Conservation (phyloP, 92 coral and sea anemone genomes). For the Anthopleura xanthogrammica region DNA sequence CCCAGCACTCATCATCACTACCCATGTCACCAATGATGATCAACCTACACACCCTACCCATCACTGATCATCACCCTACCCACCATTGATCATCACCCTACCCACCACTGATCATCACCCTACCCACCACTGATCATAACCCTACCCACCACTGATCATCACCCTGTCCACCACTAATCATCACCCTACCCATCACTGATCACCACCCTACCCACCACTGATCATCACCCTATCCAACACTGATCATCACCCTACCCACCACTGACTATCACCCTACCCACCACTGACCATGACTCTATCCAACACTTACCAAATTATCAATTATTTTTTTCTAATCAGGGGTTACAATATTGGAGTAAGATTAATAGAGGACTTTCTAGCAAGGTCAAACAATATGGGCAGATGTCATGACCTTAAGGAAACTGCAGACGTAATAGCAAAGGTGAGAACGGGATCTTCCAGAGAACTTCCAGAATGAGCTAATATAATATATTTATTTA, state of each 20-base stretch:
- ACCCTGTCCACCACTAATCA: not conserved
- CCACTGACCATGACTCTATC: not conserved
- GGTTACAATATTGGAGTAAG: slow-evolving; percentile 98
- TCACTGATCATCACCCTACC: slow-evolving; percentile 1
- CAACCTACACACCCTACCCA: slow-evolving; percentile 2
- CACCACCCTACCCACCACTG: not conserved
- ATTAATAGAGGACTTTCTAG: slow-evolving; percentile 90
- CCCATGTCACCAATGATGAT: not conserved
- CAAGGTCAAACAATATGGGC: slow-evolving; percentile 93
- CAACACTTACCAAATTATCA: too few relatives aligned
- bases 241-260: not conserved
- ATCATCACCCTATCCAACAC: not conserved
- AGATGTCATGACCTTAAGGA: slow-evolving; percentile 95
- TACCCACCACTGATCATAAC: not conserved
- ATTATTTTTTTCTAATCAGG: slow-evolving; percentile 43
- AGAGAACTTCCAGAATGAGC: too few relatives aligned
- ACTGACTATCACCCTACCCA: not conserved
- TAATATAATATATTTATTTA: too few relatives aligned
- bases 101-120: not conserved
- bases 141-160: not conserved
- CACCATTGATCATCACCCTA: not conserved
- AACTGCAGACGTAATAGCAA: slow-evolving; percentile 96
- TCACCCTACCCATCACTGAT: not conserved
- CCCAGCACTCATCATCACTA: not conserved
- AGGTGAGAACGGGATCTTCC: slow-evolving; percentile 43